Base-by-base conservation (phyloP, 1,140 invertebrate species). In the Cydia amplana region DNA sequence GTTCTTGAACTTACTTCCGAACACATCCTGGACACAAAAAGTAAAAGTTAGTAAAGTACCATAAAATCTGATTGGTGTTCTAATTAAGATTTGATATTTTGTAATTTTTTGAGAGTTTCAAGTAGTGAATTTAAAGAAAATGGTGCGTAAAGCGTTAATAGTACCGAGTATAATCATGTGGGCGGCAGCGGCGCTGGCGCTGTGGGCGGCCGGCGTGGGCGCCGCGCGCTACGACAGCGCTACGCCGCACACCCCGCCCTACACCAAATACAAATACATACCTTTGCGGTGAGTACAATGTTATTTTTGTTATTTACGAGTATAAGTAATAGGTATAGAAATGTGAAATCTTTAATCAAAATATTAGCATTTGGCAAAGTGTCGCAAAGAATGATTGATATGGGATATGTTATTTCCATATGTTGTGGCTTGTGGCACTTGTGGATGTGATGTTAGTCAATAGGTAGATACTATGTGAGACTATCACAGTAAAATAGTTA, bases 161-260 rank as follows among this genome's bases (percentile, higher is more conserved):
- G 76, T 89, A 78, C 83, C 87, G 18, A 85, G 87, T 65, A 89
- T 91, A 43, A 86, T 83, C 65, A 28, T 92, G 51, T 84, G 90
- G 65, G 82, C 84, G 83, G 77, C 81, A 60, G 74, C 88, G 1
- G 86, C 85, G 16, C 79, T 89, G 46, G 86, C 83, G 75, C 76
- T 88, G n/a, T 89, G 88, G 88, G 86, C 86, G 79, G 82, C 80
- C 40, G 87, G 84, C 72, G 89, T 82, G 10, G 78, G 73, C 67
- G 89, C 84, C 20, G 85, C 82, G 63, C 82, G 85, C 32, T 91
- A 91, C 78, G 88, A 90, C 75, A 85, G 88, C 1, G 90, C 88
- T 49, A 92, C 90, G 46, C 90, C 90, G 6, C 78, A 91, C 75
- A 80, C 88, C 20, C 88, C 89, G 77, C 85, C 84, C 32, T 85